These are phyloP conservation scores for Agrochola circellaris DNA, from an alignment of 2,888 invertebrate genomes.

Conservation along the genomic window DNA sequence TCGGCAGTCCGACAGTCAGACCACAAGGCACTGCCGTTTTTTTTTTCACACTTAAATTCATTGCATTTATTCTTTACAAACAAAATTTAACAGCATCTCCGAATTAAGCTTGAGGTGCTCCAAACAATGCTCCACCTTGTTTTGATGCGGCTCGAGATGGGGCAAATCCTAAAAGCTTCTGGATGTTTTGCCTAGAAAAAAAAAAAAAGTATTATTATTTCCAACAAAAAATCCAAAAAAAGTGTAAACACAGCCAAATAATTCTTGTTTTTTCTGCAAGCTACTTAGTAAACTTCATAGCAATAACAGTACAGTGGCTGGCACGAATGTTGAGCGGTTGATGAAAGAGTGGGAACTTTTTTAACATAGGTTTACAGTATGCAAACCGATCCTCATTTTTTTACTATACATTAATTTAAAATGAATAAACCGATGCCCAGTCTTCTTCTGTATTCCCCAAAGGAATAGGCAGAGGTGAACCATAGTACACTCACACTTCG, in stretches of 20 bases:
- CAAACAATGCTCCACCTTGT: slow-evolving; percentile 97
- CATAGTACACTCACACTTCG: too few species aligned
- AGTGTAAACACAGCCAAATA: neutral
- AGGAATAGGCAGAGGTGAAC: too few species aligned
- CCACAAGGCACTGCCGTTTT: too few species aligned
- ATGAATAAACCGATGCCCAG: neutral
- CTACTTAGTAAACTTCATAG: neutral
- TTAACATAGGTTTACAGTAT: too few species aligned
- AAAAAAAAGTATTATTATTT: neutral
- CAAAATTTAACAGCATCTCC: slow-evolving; percentile 80
- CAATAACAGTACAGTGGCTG: too few species aligned
- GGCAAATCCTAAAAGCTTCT: slow-evolving; percentile 98
- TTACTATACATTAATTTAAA: too few species aligned
- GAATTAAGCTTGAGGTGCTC: slow-evolving; percentile 95
- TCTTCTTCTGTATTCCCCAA: too few species aligned
- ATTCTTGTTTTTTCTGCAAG: neutral
- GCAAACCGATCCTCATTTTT: too few species aligned
- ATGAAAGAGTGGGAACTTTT: too few species aligned
- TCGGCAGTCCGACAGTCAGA: too few species aligned
- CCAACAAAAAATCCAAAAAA: neutral
- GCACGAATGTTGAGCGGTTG: neutral
- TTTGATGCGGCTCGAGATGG: slow-evolving; percentile 99
- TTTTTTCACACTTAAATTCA: neutral
- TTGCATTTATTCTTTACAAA: slow-evolving; percentile 2
- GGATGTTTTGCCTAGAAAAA: slow-evolving; percentile 96